Base-by-base conservation (phyloP, 2,797 vertebrate genomes). In the Protonibea diacanthus region DNA sequence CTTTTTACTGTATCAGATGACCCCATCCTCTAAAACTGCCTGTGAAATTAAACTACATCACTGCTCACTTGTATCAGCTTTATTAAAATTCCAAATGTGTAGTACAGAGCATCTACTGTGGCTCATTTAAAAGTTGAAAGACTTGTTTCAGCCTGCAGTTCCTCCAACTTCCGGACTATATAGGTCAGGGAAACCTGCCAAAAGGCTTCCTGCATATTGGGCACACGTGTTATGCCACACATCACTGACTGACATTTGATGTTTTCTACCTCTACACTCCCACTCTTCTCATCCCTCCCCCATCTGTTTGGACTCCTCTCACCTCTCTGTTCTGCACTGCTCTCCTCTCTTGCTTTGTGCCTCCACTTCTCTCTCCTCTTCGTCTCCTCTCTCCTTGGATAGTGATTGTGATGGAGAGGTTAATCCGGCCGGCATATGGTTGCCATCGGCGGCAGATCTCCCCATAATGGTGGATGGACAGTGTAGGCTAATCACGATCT, bases 391-490 rank as follows among this genome's bases (percentile, higher is more conserved):
- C 83, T 62, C 61, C 63, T 70, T 25, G 64, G 74, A 83, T 85
- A 81, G 84, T 85, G 87, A 91, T 93, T 88, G 84, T 93, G 89
- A 93, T 90, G 90, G 87, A 91, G 88, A 91, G 89, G 86, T 90
- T 94, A 92, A 93, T 93, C 92, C 89, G 57, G 60, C 71, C 84
- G 10, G 90, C 93, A 95, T 95, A 93, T 94, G 94, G 91, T 91
- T 92, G 88, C 92, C 91, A 93, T 93, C 86, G 93, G 78, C 47
- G 33, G 86, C 85, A 91, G 91, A 91, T 92, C 84, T 91, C 80
- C 77, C 76, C 80, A 76, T 90, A 86, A 92, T 84, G 86, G 85
- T 78, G 88, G 92, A 92, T 53, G 93, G 92, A 94, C 93, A 89
- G 88, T 85, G 85, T 69, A 63, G 88, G 80, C 92, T 92, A 95